A percentile compares a stretch with the other conserved stretches of the same genome.
phyloP scores from a whole-genome alignment of 2,113 vertebrate species.

The Typhlomys cinereus region DNA sequence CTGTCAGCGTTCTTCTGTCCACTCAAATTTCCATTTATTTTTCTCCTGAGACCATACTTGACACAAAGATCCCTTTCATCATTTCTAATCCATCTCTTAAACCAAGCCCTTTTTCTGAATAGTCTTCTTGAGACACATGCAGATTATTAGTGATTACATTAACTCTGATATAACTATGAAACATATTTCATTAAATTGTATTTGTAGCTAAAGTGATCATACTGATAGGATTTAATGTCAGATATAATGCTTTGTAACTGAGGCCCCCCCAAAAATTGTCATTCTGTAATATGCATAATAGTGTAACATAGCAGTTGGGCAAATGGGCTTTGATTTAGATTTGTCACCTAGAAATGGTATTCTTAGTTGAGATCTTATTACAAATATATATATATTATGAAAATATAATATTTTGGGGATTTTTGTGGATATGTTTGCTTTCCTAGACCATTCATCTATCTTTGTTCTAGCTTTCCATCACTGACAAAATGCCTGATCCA shows the following conservation, averaged over 20 bases:
- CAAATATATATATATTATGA: conserved; percentile 12
- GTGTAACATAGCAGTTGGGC: neutral
- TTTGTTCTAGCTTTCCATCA: neutral
- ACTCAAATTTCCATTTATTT: neutral
- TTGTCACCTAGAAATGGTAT: neutral
- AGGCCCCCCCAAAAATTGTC: neutral
- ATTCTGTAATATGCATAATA: neutral
- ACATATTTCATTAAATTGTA: conserved; percentile 1
- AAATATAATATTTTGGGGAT: neutral
- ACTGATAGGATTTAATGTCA: neutral
- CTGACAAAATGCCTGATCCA: neutral
- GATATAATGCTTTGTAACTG: neutral
- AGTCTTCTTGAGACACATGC: too few species aligned
- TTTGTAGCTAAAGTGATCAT: neutral
- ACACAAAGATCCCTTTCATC: neutral
- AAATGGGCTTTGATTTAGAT: neutral
- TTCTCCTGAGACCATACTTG: neutral
- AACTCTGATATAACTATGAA: conserved; percentile 10
- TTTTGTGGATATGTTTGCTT: neutral
- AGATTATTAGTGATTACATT: too few species aligned
- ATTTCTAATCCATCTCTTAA: neutral
- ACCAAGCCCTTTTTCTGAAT: neutral
- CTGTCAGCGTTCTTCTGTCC: neutral
- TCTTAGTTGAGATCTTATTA: neutral
- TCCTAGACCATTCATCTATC: neutral